Percentiles rank a stretch among this genome's conserved stretches.
These are phyloP conservation scores for Myocastor coypus DNA, from an alignment of 2,113 vertebrate genomes.

Conservation along the genomic window DNA sequence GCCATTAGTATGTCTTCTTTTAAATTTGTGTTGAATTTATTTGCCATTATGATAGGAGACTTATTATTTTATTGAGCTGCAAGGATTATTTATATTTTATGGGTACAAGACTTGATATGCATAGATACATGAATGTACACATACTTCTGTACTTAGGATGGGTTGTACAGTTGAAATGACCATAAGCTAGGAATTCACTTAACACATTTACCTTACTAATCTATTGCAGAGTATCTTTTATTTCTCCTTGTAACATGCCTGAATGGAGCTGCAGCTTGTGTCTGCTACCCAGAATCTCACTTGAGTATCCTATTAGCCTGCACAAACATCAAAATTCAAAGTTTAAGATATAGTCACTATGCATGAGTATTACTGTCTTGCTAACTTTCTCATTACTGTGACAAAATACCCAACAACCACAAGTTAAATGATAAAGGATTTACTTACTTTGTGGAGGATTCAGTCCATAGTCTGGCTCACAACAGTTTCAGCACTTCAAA, in stretches of 20 bases:
- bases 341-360: neutral
- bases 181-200: neutral
- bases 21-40: slow-evolving; percentile 1
- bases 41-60: neutral
- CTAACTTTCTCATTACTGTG: neutral
- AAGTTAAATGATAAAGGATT: neutral
- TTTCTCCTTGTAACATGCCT: neutral
- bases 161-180: neutral
- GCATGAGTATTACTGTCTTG: neutral
- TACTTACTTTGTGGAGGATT: neutral
- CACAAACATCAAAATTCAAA: neutral
- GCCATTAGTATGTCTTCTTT: neutral
- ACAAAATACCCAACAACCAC: neutral
- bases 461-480: neutral
- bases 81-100: neutral
- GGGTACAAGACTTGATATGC: neutral
- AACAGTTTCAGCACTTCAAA: neutral
- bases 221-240: neutral
- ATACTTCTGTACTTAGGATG: neutral
- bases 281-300: neutral
- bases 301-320: too few species aligned
- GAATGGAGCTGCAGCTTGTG: neutral
- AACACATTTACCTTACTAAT: neutral
- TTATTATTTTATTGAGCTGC: neutral
- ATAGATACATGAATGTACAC: neutral